These are phyloP conservation scores for Andrena marginata DNA, from an alignment of 2,888 invertebrate species.

Conservation along the genomic window DNA sequence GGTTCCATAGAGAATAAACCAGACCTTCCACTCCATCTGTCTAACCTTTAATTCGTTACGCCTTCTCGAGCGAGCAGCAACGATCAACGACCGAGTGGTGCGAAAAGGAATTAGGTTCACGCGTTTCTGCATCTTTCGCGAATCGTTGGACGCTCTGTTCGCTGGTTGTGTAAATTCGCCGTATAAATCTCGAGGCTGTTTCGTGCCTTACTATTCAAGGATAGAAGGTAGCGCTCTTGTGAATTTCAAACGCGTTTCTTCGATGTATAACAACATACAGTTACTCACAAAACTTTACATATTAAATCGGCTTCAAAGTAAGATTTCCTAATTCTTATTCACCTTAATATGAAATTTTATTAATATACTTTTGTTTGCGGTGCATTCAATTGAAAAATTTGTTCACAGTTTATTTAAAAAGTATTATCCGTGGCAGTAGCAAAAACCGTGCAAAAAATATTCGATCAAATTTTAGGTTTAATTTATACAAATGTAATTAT, in stretches of 20 bases:
- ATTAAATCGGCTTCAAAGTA: neutral
- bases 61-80: constrained; percentile 11
- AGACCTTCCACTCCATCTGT: constrained; percentile 8
- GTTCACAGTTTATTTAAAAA: too few relatives aligned
- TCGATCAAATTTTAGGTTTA: too few relatives aligned
- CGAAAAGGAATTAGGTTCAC: constrained; percentile 27
- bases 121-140: constrained; percentile 22
- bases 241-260: constrained; percentile 58
- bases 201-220: neutral
- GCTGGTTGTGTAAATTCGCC: constrained; percentile 27
- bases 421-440: too few relatives aligned
- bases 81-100: neutral
- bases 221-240: constrained; percentile 9
- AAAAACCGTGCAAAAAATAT: too few relatives aligned
- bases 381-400: too few relatives aligned
- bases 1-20: neutral
- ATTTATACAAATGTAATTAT: too few relatives aligned
- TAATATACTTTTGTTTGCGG: too few relatives aligned
- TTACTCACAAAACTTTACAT: constrained; percentile 36
- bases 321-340: constrained; percentile 39
- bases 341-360: too few relatives aligned
- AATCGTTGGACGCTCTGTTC: constrained; percentile 35
- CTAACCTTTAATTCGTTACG: constrained; percentile 30
- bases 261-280: constrained; percentile 34
- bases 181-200: constrained; percentile 42